Conservation (phyloP, 2,888 invertebrate genomes). For the Phengaris arion region DNA sequence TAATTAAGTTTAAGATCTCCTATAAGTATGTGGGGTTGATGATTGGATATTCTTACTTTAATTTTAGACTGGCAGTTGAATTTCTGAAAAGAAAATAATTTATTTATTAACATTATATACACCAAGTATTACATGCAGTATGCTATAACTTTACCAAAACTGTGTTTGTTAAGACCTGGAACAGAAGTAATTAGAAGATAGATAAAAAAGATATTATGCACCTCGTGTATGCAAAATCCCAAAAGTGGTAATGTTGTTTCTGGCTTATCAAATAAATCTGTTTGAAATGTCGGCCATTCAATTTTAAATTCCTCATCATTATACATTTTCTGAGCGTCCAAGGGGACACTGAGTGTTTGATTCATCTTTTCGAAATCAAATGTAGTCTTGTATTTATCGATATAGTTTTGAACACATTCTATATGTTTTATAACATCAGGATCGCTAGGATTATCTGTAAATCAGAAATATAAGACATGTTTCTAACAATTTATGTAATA, state of each 20-base stretch:
- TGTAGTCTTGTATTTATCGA: conserved; percentile 59
- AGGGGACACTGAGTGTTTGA: conserved; percentile 75
- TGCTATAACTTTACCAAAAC: neutral
- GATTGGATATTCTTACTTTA: conserved; percentile 70
- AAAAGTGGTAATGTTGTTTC: conserved; percentile 84
- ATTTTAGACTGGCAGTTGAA: conserved; percentile 68
- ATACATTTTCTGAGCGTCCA: conserved; percentile 79
- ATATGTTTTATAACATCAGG: conserved; percentile 34
- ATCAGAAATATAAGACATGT: too few species aligned
- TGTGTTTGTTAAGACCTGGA: neutral
- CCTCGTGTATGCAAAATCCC: conserved; percentile 90
- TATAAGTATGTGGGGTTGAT: conserved; percentile 83
- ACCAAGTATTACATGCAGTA: too few species aligned
- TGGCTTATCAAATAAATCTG: conserved; percentile 84
- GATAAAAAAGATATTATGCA: conserved; percentile 43
- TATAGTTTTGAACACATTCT: conserved; percentile 48
- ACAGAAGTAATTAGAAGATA: neutral
- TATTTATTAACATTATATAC: neutral
- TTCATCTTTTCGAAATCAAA: conserved; percentile 81
- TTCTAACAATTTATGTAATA: too few species aligned
- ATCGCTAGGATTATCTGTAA: conserved; percentile 50
- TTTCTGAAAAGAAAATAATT: conserved; percentile 47
- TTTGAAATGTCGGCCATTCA: conserved; percentile 82
- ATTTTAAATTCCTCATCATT: conserved; percentile 78
- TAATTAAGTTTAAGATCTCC: conserved; percentile 85